Evolutionary conservation across 2,888 invertebrate genomes (phyloP), one percentile per base, ranked within the genome.

Genomic region (Agapostemon virescens): DNA sequence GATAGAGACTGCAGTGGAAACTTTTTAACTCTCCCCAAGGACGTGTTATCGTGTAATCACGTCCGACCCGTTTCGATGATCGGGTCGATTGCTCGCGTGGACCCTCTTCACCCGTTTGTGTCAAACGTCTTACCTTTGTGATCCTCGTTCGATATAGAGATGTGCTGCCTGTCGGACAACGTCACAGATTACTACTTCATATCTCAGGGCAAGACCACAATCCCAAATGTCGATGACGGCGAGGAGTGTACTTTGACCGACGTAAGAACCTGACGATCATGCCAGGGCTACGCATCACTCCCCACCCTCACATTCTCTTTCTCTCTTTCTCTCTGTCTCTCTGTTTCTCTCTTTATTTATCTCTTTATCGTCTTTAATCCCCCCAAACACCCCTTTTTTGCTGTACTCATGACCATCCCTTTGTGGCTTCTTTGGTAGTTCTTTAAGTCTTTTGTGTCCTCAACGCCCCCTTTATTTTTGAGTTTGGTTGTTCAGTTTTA

Each of bases 171-270:
- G 92, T 95, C 95, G 92, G 95, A 97, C 93, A 95, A 97, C 94
- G 93, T 97, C 93, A 93, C 94, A 93, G 96, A 97, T 93, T 98
- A 98, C 95, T 94, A 95, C 94, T 97, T 97, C 95, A 95, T 98
- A 93, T 95, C 98, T 93, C 98, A 98, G 95, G 98, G 98, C 94
- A 97, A 97, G 94, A 96, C 96, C 89, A 96, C 97, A 89, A 98
- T 98, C 93, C 97, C 98, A 90, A 95, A 95, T 93, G 96, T 98
- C 92, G 97, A 98, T 93, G 98, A 98, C 94, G 96, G 95, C 90
- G 98, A 98, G 94, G 98, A 98, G 95, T 96, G 96, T 95, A 88
- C 89, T 84, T 93, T 95, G 91, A 97, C 97, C 91, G 97, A 97
- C 94, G 97, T 97, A 96, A 96, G 96, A 94, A 92, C 88, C 87